Evolutionary conservation across 2,888 invertebrate genomes (phyloP).

Genomic region (Dendrolimus pini): DNA sequence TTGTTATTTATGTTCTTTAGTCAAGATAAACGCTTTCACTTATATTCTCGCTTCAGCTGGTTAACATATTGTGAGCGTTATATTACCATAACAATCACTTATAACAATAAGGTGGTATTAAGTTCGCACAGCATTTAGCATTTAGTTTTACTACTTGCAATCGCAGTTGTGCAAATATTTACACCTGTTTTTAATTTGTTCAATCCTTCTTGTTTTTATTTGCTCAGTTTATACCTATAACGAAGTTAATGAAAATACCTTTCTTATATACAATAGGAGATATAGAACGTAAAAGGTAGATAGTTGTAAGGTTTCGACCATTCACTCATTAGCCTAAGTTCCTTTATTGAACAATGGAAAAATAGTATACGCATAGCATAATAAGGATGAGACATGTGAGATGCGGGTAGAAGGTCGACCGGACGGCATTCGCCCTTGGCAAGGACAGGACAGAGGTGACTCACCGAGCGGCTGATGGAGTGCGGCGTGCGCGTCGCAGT

Average conservation of each 20-base stretch:
- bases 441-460: slow-evolving; percentile 47
- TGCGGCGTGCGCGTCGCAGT: slow-evolving; percentile 67
- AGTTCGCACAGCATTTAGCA: slow-evolving; percentile 14
- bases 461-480: slow-evolving; percentile 67
- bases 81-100: slow-evolving; percentile 10
- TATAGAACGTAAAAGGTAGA: no score
- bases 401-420: slow-evolving; percentile 25
- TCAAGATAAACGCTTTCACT: slow-evolving; percentile 12
- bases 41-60: slow-evolving; percentile 35
- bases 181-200: not conserved
- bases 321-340: not conserved
- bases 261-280: no score
- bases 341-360: not conserved
- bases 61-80: slow-evolving; percentile 15
- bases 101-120: slow-evolving; percentile 1
- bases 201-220: slow-evolving; percentile 1
- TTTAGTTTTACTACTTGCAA: not conserved
- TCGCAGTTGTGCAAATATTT: slow-evolving; percentile 2
- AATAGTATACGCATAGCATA: slow-evolving; percentile 16
- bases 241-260: no score
- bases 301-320: not conserved
- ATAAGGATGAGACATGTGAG: slow-evolving; percentile 18
- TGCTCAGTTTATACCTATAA: not conserved
- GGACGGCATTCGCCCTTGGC: slow-evolving; percentile 36
- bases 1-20: slow-evolving; percentile 15